These are phyloP conservation scores for Cryptus armator DNA, from an alignment of 2,888 invertebrate genomes.

Conservation along the genomic window DNA sequence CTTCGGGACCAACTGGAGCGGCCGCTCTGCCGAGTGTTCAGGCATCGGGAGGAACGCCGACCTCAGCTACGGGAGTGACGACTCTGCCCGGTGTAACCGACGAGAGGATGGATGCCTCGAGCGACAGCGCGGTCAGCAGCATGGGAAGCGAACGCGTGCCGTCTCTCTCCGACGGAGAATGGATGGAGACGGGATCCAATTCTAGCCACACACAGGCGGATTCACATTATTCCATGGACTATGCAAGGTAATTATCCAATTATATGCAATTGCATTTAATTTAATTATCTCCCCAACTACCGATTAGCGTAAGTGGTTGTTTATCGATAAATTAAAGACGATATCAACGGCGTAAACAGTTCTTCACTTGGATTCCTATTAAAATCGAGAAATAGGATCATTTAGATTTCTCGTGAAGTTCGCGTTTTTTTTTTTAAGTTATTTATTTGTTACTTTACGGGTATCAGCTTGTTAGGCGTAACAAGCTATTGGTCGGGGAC, in stretches of 20 bases:
- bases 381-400: neutral
- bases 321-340: neutral
- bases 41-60: slow-evolving; percentile 82
- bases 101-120: slow-evolving; percentile 93
- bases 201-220: slow-evolving; percentile 89
- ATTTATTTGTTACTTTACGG: too few relatives aligned
- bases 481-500: too few relatives aligned
- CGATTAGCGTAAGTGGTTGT: neutral
- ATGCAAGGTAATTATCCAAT: slow-evolving; percentile 82
- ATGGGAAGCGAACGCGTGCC: slow-evolving; percentile 97
- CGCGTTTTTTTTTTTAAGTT: too few relatives aligned
- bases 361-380: neutral
- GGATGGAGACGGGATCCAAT: slow-evolving; percentile 95
- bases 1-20: slow-evolving; percentile 81
- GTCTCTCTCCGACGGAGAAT: slow-evolving; percentile 95
- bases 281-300: neutral
- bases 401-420: too few relatives aligned
- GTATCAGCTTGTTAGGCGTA: too few relatives aligned
- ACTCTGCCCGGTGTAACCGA: slow-evolving; percentile 85
- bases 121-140: slow-evolving; percentile 96
- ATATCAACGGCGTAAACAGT: neutral
- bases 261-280: slow-evolving; percentile 6
- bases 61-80: slow-evolving; percentile 82
- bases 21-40: slow-evolving; percentile 80
- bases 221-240: slow-evolving; percentile 90